Conservation (phyloP, 2,888 invertebrate species). For the Hyppa rectilinea region DNA sequence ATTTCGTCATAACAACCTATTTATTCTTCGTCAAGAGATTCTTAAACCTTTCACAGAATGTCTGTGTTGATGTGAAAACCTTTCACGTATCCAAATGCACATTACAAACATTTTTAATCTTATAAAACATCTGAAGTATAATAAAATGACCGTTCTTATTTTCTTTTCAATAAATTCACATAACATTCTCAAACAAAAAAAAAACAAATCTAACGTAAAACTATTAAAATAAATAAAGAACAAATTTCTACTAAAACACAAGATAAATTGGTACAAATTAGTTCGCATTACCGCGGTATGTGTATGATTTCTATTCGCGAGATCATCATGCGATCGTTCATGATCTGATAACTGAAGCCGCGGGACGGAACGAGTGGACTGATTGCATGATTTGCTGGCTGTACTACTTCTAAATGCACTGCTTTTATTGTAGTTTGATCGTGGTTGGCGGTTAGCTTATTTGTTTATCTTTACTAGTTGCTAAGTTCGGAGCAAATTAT, state of each 20-base stretch:
- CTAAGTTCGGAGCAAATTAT: too few species aligned
- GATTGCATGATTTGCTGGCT: conserved; percentile 63
- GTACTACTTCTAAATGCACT: conserved; percentile 56
- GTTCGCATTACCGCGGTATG: conserved; percentile 58
- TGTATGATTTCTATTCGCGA: conserved; percentile 75
- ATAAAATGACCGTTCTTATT: neutral
- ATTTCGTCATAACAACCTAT: too few species aligned
- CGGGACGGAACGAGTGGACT: conserved; percentile 65
- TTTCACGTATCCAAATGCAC: too few species aligned
- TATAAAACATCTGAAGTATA: neutral
- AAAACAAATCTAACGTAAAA: neutral
- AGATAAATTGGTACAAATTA: conserved; percentile 54
- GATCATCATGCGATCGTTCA: conserved; percentile 75
- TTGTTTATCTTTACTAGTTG: neutral
- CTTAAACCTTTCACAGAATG: too few species aligned
- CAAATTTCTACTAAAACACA: conserved; percentile 47
- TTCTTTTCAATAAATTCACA: neutral
- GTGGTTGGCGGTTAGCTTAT: neutral
- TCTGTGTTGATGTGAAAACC: too few species aligned
- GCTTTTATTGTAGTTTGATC: conserved; percentile 36
- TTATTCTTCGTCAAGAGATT: too few species aligned
- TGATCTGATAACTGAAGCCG: conserved; percentile 76
- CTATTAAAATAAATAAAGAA: conserved; percentile 2
- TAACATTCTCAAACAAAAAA: neutral
- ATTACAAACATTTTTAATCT: too few species aligned